Base-by-base conservation (phyloP, 2,888 invertebrate species). In the Kryphioiulus occultus region DNA sequence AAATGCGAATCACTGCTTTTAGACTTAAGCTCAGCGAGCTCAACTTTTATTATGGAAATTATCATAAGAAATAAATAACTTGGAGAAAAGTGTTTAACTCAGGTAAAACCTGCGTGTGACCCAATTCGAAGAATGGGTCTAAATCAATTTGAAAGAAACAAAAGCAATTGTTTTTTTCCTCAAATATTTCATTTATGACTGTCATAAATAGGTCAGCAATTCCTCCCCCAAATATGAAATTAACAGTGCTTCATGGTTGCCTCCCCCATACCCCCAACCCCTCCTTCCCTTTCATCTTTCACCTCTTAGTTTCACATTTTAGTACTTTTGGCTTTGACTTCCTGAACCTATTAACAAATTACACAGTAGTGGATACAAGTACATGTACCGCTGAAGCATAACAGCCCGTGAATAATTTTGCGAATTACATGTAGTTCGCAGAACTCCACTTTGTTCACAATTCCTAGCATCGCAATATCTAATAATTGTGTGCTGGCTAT, bases 271-370 rank as follows among this genome's bases (percentile, higher is more conserved):
- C 68, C 68, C 26, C 26, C 68, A 26, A 26, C 4, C 68, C 68
- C 26, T 68, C 12, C 68, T 26, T 68, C 4, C 59, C 59, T 59
- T 59, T 59, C 59, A 59, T 59, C 59, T 59, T 59, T 59, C 59
- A 59, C 59, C 59, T 59, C 59, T 59, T 59, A 59, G 4, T 68
- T 68, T 68, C 68, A 68, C 68, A 68, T 68, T 68, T 68, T 68
- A 68, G n/a, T 68, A n/a, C 26, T 68, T 68, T 68, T 68, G 68
- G 12, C 12, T 26, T 22, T 68, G 68, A 68, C 68, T 68, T 68
- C 68, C 68, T 68, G 68, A 68, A 68, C 68, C 68, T 68, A 68
- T 68, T 68, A 68, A 26, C 68, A 68, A 68, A 68, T 68, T 68
- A 68, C 26, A 68, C 68, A 68, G 68, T 68, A 26, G 26, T 53